Base-by-base conservation (phyloP, 2,113 vertebrate species). In the Odontophorus gujanensis region DNA sequence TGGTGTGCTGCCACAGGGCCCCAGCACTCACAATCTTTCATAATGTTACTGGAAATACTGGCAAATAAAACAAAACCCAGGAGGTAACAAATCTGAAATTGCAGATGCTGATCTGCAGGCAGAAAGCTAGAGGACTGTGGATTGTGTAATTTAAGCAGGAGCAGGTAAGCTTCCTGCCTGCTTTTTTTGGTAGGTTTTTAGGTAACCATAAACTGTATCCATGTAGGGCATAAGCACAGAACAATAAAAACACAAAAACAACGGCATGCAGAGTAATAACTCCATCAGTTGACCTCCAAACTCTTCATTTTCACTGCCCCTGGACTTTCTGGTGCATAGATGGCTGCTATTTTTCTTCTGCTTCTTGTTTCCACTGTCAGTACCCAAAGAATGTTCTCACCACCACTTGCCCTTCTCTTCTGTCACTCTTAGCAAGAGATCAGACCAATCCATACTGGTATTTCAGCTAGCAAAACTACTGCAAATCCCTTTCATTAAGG, bases 201-300 rank as follows among this genome's bases (percentile, higher is more conserved):
- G 11, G 18, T 81, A 87, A 81, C 43, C 38, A 73, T 38, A 87
- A 73, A 87, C 58, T 14, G 11, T 38, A 76, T 21, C 43, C 40
- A 34, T 5, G 21, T 6, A 66, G 58, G 14, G 72, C 30, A 62
- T 0, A 2, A 63, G 13, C 11, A 42, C 24, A 69, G 12, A 89
- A 66, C 16, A 69, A 81, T 4, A 15, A 30, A 63, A 84, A 69
- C 13, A 1, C 3, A 19, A 38, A 81, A 55, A 38, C 26, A 88
- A 86, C 0, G 0, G 28, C 9, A 38, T 13, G 16, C 9, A 26
- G 4, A 2, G n/a, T 53, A 50, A 0, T 55, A 87, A 61, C 14
- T 30, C 3, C 14, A 80, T 71, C 14, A 79, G 20, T 1, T 32
- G 9, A 30, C 15, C 34, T 55, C 74, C 7, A 67, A 88, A 51